Base-by-base conservation (phyloP, 1,140 invertebrate genomes). In the Pseudomyrmex flavicornis region DNA sequence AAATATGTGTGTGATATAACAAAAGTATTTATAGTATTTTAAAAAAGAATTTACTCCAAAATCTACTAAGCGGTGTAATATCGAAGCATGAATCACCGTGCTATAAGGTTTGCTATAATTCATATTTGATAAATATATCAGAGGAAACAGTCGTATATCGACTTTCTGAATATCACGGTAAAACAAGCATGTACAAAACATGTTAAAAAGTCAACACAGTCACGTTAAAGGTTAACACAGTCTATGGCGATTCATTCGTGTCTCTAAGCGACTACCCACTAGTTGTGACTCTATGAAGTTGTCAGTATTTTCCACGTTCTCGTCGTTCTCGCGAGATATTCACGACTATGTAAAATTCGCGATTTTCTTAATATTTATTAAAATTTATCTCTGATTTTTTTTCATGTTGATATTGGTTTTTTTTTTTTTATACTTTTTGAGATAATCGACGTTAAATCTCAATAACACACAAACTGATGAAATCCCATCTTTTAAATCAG, bases 61-160 rank as follows among this genome's bases (percentile, higher is more conserved):
- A 75, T 82, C 70, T 75, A 82, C 48, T 58, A 56, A 82, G 59
- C 79, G 10, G 52, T 13, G 46, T 20, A 48, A 75, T 82, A 54
- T 82, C 65, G 58, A 59, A 15, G 66, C 44, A 75, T 80, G 54
- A 50, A 44, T 80, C 44, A 72, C 15, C 15, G 17, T 58, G 75
- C 65, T 58, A 68, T 50, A 70, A 48, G 2, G 26, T 70, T 52
- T 52, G 50, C 50, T 52, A 13, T 52, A 13, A 52, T 52, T 52
- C 0, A 5, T 20, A 59, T 26, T 59, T 48, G 46, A 59, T 2
- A 70, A 70, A 58, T 48, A 79, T 48, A 17, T 15, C 20, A 80
- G 2, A 35, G 56, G 2, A 12, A 22, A 70, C 35, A 69, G 2
- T 44, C 35, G 35, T 35, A 7, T 59, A 59, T 80, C n/a, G 35